Evolutionary conservation across 2,113 vertebrate genomes (phyloP).

Genomic region (Bos indicus): DNA sequence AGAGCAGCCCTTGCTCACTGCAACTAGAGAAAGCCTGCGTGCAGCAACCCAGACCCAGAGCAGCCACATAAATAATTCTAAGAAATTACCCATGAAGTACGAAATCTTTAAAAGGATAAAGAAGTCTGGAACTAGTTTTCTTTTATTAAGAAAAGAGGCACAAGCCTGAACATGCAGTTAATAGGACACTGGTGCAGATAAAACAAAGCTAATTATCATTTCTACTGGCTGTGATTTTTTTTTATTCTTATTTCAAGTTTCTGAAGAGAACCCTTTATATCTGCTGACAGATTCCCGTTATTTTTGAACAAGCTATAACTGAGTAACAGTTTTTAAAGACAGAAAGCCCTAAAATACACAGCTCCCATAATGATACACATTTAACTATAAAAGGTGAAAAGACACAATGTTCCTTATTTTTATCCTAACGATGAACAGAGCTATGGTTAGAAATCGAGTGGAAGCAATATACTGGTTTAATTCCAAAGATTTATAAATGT

Average conservation of each 20-base stretch:
- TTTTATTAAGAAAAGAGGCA: not conserved
- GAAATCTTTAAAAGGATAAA: not conserved
- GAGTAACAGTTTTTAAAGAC: not conserved
- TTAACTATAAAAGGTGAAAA: not conserved
- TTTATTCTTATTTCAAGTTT: not conserved
- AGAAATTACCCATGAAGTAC: not conserved
- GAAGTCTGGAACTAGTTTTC: not conserved
- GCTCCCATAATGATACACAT: not conserved
- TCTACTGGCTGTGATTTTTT: not conserved
- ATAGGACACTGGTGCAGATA: not conserved
- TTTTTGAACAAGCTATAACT: not conserved
- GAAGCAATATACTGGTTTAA: not conserved
- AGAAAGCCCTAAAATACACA: conserved; percentile 11
- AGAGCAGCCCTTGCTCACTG: not conserved
- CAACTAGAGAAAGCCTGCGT: not conserved
- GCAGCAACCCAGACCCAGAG: not conserved
- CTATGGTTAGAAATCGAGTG: not conserved
- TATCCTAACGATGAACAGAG: not conserved
- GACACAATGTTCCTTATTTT: not conserved
- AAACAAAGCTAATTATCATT: not conserved
- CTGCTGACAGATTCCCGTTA: not conserved
- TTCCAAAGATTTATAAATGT: not conserved
- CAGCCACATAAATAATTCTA: not conserved
- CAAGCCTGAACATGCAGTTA: not conserved
- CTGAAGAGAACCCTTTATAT: not conserved